Evolutionary conservation across 2,797 vertebrate species (phyloP).

Genomic region (Cuculus canorus): DNA sequence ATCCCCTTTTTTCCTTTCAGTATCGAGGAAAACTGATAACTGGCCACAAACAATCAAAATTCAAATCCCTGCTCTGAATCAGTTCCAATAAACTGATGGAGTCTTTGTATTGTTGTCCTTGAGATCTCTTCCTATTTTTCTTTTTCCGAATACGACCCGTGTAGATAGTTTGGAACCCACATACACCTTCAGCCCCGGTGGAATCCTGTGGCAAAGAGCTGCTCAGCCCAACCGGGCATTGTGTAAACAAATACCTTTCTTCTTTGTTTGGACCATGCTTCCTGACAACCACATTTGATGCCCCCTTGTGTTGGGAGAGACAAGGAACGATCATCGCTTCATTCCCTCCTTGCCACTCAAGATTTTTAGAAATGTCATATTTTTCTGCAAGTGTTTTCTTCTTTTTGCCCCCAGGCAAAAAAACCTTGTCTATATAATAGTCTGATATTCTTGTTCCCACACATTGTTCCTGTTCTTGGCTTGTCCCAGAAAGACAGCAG

Average conservation of each 20-base stretch:
- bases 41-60: neutral
- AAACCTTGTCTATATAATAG: conserved; percentile 7
- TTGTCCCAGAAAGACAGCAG: conserved; percentile 16
- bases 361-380: conserved; percentile 16
- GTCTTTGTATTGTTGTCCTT: neutral
- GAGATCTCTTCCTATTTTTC: neutral
- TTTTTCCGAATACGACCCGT: neutral
- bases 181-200: rapidly evolving
- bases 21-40: neutral
- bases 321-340: neutral
- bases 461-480: neutral
- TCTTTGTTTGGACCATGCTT: neutral
- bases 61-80: neutral
- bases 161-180: neutral
- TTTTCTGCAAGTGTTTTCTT: conserved; percentile 4
- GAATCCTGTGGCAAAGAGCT: neutral
- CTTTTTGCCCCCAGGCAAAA: neutral
- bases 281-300: conserved; percentile 10
- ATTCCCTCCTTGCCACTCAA: conserved; percentile 37
- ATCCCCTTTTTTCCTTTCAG: neutral
- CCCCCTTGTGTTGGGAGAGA: conserved; percentile 45
- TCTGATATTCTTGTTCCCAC: conserved; percentile 27
- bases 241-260: neutral
- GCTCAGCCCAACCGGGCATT: neutral
- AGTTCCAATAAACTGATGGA: neutral